Evolutionary conservation across 2,113 vertebrate species (phyloP).

Genomic region (Aleadryas rufinucha): DNA sequence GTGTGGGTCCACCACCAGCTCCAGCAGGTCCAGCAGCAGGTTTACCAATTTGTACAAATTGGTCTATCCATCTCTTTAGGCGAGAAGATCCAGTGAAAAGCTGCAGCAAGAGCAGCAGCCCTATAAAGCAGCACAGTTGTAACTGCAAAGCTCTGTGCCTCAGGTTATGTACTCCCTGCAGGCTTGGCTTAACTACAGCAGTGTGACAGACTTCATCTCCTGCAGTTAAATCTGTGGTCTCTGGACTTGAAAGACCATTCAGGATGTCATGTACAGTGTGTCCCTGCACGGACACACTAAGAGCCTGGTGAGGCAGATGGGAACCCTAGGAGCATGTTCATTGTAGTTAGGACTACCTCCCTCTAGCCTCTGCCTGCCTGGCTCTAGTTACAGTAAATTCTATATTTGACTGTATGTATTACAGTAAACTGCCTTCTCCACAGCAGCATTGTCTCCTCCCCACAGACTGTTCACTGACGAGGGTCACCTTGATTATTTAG

Average conservation of each 20-base stretch:
- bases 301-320: neutral
- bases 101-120: neutral
- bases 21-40: neutral
- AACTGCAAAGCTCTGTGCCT: accelerated
- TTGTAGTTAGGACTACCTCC: neutral
- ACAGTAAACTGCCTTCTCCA: neutral
- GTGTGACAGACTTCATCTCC: accelerated
- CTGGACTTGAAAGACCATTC: neutral
- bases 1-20: neutral
- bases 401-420: neutral
- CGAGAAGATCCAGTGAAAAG: neutral
- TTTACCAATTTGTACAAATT: neutral
- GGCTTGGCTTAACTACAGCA: neutral
- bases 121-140: neutral
- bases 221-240: neutral
- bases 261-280: too few species aligned
- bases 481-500: neutral
- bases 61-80: neutral
- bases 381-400: neutral
- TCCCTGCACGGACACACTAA: neutral
- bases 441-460: neutral
- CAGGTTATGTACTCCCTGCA: neutral
- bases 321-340: neutral
- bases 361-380: neutral
- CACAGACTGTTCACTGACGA: neutral